These are phyloP conservation scores for Drosophila pectinifera DNA, from an alignment of 1,140 invertebrate species.

Conservation along the genomic window DNA sequence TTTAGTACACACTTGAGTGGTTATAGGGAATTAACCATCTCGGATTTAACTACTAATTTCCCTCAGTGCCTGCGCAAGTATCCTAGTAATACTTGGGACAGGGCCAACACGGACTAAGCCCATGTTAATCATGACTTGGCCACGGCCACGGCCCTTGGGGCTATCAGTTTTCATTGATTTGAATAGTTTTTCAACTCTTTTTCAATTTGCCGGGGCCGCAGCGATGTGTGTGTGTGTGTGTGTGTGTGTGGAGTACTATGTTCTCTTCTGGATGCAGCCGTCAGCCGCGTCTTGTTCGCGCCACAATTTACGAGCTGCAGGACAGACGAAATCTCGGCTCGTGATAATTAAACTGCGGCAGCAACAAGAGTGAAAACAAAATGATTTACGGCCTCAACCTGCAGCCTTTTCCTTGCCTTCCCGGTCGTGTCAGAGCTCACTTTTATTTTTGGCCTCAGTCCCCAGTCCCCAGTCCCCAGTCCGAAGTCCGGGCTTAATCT, in stretches of 20 bases:
- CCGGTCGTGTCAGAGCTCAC: conserved; percentile 36
- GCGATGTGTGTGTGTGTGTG: conserved; percentile 22
- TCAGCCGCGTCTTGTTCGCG: conserved; percentile 60
- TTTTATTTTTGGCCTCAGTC: conserved; percentile 42
- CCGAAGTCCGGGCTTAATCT: conserved; percentile 25
- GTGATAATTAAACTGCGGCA: conserved; percentile 77
- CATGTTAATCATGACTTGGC: conserved; percentile 72
- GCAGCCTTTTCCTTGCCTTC: conserved; percentile 23
- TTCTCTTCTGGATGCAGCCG: conserved; percentile 33
- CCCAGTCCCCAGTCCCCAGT: not conserved
- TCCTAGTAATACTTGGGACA: conserved; percentile 28
- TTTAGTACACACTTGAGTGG: not conserved
- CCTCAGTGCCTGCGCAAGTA: conserved; percentile 1
- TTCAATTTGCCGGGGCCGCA: conserved; percentile 68
- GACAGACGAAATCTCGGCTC: conserved; percentile 68
- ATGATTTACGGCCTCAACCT: conserved; percentile 65
- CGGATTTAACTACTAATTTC: not conserved
- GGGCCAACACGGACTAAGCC: conserved; percentile 25
- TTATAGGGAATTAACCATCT: not conserved
- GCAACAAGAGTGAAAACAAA: conserved; percentile 69
- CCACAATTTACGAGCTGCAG: conserved; percentile 69
- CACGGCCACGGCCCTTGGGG: conserved; percentile 50
- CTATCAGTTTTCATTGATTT: conserved; percentile 82
- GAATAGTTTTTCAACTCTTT: conserved; percentile 65
- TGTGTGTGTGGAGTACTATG: not conserved